Base-by-base conservation (phyloP, 2,888 invertebrate species). In the Chrysomela aeneicollis region DNA sequence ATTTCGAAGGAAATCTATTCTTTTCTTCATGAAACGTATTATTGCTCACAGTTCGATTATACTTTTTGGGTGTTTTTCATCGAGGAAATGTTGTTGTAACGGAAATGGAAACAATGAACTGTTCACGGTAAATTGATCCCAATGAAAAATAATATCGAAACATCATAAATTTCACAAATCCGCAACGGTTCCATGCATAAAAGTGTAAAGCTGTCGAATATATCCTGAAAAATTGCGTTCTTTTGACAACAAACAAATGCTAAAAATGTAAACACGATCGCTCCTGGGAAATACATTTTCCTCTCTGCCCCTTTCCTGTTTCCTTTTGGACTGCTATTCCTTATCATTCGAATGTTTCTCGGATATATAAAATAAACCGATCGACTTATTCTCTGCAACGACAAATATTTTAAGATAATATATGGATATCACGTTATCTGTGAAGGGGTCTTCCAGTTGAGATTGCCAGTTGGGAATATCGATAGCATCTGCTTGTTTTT, bases 331-430 rank as follows among this genome's bases (percentile, higher is more conserved):
- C 42, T 42, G 2, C 74, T 6, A 74, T 76, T 73, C 76, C 78
- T 76, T 76, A 74, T 78, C 78, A 75, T 71, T 64, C 69, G 76
- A 77, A 78, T 78, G 77, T 78, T 77, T 78, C 78, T 78, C 42
- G 15, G 71, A 76, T 76, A 76, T 77, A 78, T 78, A 76, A 77
- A 77, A 79, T 73, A 76, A 77, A 77, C 78, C 74, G 77, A 77
- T 76, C 73, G 74, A 75, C 73, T 75, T 76, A 47, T 53, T 18
- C 73, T 73, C 72, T 72, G 76, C 76, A 74, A 74, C 71, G 68
- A 54, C 68, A 59, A 57, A 72, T 74, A 71, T 67, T 64, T 61
- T 63, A 61, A 46, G 62, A 57, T 46, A 66, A 26, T 26, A 3
- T 26, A n/a, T n/a, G n/a, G n/a, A n/a, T n/a, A n/a, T n/a, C n/a